These are phyloP conservation scores for Amniataba percoides DNA, from an alignment of 2,797 vertebrate species.

Conservation along the genomic window DNA sequence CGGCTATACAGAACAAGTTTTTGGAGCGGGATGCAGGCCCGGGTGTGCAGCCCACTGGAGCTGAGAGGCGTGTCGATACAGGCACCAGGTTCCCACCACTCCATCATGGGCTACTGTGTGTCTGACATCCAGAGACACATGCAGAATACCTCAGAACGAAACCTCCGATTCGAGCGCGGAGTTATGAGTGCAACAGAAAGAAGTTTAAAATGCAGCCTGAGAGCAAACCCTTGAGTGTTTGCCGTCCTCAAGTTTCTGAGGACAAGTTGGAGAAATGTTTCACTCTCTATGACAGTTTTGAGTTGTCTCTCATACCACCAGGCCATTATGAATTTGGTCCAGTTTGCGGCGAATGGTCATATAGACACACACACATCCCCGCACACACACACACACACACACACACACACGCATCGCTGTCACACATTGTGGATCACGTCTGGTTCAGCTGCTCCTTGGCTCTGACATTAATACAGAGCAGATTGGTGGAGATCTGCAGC, in stretches of 20 bases:
- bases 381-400: slow-evolving; percentile 17
- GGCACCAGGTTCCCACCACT: slow-evolving; percentile 68
- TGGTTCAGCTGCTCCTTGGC: slow-evolving; percentile 89
- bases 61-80: slow-evolving; percentile 77
- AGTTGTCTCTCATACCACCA: slow-evolving; percentile 57
- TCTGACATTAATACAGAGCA: slow-evolving; percentile 89
- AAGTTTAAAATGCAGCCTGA: slow-evolving; percentile 18
- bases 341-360: slow-evolving; percentile 75
- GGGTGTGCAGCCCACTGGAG: slow-evolving; percentile 80
- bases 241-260: slow-evolving; percentile 50
- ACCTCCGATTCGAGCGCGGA: slow-evolving; percentile 5
- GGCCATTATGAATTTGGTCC: slow-evolving; percentile 68
- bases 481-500: slow-evolving; percentile 91
- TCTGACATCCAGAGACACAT: slow-evolving; percentile 52
- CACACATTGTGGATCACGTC: slow-evolving; percentile 84
- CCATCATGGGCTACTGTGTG: slow-evolving; percentile 71
- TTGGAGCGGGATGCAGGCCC: slow-evolving; percentile 78
- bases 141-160: slow-evolving; percentile 42
- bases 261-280: slow-evolving; percentile 57
- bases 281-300: slow-evolving; percentile 51
- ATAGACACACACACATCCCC: slow-evolving; percentile 55
- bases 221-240: slow-evolving; percentile 11
- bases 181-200: slow-evolving; percentile 2
- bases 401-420: slow-evolving; percentile 63
- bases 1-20: slow-evolving; percentile 83